Percentiles rank a stretch among this genome's conserved stretches.
These are phyloP conservation scores for Eurystomus gularis DNA, from an alignment of 2,113 vertebrate species.

Conservation along the genomic window DNA sequence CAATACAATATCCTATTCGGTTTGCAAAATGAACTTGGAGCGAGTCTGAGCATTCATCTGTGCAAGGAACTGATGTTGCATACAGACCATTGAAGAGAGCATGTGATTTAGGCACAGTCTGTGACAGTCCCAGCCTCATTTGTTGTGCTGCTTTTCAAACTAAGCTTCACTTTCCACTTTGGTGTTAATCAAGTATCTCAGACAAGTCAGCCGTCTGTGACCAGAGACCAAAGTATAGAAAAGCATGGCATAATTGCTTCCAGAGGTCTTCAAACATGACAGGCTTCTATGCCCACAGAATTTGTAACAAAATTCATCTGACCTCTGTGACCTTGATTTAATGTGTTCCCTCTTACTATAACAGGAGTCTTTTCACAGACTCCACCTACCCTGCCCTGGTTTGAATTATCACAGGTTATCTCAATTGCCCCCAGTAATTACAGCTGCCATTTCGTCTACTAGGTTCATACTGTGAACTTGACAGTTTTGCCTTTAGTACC, in stretches of 20 bases:
- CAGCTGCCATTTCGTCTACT: background rate
- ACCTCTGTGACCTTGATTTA: background rate
- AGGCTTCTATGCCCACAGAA: background rate
- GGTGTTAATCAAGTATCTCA: background rate
- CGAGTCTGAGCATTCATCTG: background rate
- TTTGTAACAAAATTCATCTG: background rate
- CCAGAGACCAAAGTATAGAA: background rate
- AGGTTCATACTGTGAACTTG: background rate
- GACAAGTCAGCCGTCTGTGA: background rate
- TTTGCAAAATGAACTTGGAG: background rate
- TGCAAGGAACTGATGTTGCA: background rate
- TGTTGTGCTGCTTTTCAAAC: background rate
- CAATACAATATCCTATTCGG: background rate
- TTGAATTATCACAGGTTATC: background rate
- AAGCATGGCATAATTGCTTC: background rate
- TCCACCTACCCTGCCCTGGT: background rate
- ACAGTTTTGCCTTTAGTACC: background rate
- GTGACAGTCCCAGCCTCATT: background rate
- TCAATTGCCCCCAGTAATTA: background rate
- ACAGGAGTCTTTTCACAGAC: background rate
- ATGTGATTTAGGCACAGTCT: background rate
- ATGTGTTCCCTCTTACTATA: conserved; percentile 5
- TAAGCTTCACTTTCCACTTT: background rate
- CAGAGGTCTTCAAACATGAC: background rate
- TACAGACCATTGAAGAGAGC: background rate